Evolutionary conservation across 2,888 invertebrate genomes (phyloP).

Genomic region (Griposia aprilina): DNA sequence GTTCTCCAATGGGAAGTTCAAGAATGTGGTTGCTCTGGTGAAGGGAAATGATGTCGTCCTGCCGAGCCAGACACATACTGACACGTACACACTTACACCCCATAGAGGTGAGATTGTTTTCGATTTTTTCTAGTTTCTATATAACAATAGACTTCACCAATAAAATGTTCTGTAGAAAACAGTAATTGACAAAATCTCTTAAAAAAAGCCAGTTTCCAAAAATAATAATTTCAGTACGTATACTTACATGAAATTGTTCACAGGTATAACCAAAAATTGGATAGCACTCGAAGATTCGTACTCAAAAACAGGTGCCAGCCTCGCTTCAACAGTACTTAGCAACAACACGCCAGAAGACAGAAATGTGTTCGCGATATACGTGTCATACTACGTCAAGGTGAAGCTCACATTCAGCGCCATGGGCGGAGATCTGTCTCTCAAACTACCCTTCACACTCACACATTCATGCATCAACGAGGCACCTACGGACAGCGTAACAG

Average conservation of each 20-base stretch:
- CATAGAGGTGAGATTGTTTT: slow-evolving; percentile 87
- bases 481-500: slow-evolving; percentile 88
- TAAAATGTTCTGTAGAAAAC: too few species aligned
- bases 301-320: slow-evolving; percentile 92
- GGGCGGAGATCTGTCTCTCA: slow-evolving; percentile 95
- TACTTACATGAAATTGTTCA: slow-evolving; percentile 45
- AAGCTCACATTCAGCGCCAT: slow-evolving; percentile 95
- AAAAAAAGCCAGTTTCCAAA: neutral
- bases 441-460: slow-evolving; percentile 95
- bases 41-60: slow-evolving; percentile 91
- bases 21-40: slow-evolving; percentile 95
- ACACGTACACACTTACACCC: slow-evolving; percentile 93
- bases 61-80: slow-evolving; percentile 92
- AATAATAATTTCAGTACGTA: neutral
- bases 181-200: neutral
- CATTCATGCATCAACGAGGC: slow-evolving; percentile 93
- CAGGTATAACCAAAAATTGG: slow-evolving; percentile 97
- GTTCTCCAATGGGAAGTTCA: slow-evolving; percentile 98
- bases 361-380: slow-evolving; percentile 97
- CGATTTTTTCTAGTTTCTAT: neutral
- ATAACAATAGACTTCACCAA: neutral
- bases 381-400: slow-evolving; percentile 97
- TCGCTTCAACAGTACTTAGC: slow-evolving; percentile 91
- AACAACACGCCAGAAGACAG: slow-evolving; percentile 92
- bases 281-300: slow-evolving; percentile 97